phyloP scores from a whole-genome alignment of 2,797 vertebrate genomes.

The Carduelis carduelis region DNA sequence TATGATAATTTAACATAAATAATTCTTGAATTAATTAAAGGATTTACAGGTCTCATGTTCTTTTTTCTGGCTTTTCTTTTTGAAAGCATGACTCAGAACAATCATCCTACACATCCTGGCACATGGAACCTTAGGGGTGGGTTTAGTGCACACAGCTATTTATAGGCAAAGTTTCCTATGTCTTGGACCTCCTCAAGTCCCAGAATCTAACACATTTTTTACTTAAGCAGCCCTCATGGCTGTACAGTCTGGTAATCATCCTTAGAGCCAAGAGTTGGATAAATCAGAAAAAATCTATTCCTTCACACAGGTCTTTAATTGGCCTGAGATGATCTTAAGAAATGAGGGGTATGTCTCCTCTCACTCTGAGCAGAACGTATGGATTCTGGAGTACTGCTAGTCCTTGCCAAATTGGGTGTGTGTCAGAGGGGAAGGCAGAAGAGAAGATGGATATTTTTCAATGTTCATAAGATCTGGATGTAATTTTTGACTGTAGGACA shows the following conservation, averaged over 20 bases:
- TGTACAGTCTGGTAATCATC: neutral
- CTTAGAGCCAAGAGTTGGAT: neutral
- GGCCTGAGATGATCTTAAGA: neutral
- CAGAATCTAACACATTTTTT: neutral
- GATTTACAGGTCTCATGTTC: constrained; percentile 50
- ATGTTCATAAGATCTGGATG: constrained; percentile 41
- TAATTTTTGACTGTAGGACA: constrained; percentile 69
- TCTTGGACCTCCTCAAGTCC: neutral
- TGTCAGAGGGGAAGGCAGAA: constrained; percentile 20
- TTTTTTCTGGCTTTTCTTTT: constrained; percentile 54
- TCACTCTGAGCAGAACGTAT: constrained; percentile 16
- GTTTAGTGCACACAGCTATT: neutral
- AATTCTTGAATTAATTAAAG: constrained; percentile 64
- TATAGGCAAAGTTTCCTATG: neutral
- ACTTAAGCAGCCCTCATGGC: neutral
- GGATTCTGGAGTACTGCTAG: neutral
- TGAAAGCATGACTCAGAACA: constrained; percentile 39
- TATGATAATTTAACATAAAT: constrained; percentile 61
- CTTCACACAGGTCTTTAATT: neutral
- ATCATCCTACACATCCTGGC: constrained; percentile 45
- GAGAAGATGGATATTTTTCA: constrained; percentile 20
- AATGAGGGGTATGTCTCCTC: neutral
- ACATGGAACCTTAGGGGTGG: neutral
- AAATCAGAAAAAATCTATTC: neutral
- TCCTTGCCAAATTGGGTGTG: constrained; percentile 10